Evolutionary conservation across 1,140 invertebrate species (phyloP), one percentile per base, ranked within the genome.

Genomic region (Leucophenga varia): DNA sequence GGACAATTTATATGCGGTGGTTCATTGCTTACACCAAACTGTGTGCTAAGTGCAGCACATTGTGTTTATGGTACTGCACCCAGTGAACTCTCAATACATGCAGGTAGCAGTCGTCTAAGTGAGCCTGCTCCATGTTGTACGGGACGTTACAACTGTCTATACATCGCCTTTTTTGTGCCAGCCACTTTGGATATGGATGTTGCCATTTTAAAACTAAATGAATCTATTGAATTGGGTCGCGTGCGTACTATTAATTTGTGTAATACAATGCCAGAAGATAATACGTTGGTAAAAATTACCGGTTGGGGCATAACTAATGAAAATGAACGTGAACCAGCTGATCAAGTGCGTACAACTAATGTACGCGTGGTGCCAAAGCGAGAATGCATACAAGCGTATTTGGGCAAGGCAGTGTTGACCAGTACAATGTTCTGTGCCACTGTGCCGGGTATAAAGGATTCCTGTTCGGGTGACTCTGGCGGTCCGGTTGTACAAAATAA

Each of bases 401-500:
- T 44, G 13, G 69, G 57, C 8, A 40, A 48, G 17, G 69, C 52
- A 4, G 21, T 52, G 18, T 16, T 73, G 3, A 72, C 51, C 3
- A 61, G 64, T 35, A 64, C 61, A 1, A 73, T 73, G 70, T 41
- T 73, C 3, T 73, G 70, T 47, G 69, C 70, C 1, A 57, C 57
- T 1, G 45, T 70, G 18, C 53, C 65, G 0, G 70, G 70, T 8
- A 20, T 60, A 3, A 52, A 47, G n/a, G 70, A 73, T 42, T 70
- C 70, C 0, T 86, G 84, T 59, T 79, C 83, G 39, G 84, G 85
- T 1, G 85, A 87, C 59, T 85, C 84, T 3, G 85, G 85, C 20
- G 84, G 84, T 13, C 84, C 84, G 4, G 55, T 84, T 3, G 80
- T 82, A 0, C 64, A 76, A 22, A 64, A 78, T 12, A 76, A 76